Base-by-base conservation (phyloP, 1,140 invertebrate genomes). In the Globodera rostochiensis region DNA sequence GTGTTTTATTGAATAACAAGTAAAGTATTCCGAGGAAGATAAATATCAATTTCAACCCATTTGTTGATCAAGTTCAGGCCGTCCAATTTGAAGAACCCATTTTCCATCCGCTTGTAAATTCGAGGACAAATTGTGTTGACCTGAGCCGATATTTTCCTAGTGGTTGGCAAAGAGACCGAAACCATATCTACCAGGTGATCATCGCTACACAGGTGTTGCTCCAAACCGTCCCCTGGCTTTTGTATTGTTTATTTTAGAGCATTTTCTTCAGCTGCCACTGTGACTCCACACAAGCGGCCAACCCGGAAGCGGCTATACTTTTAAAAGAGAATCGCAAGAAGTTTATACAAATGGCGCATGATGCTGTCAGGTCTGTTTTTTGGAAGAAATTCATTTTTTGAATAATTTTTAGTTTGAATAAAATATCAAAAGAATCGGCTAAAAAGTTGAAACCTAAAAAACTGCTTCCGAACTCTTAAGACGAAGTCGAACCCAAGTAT, bases 161-260 rank as follows among this genome's bases (percentile, higher is more conserved):
- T 36, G 79, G 79, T 50, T 80, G 79, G 79, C 79, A 80, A 80
- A 50, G 79, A 50, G 79, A 80, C 50, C 36, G 79, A 25, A 80
- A 80, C 25, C 79, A 80, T 53, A 80, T 80, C 47, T 80, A 80
- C 74, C 79, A 80, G 46, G 79, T 80, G 46, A 73, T 80, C 25
- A 80, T 64, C 49, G 79, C 79, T 3, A 76, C 73, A 11, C 79
- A 80, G 49, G 73, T 76, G 36, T 53, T 80, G 15, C 19, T 6
- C 5, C 19, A 1, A 74, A 8, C 9, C 36, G 3, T 45, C 67
- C 45, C 6, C 49, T 76, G 45, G 46, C 47, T 50, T 7, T 49
- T 74, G 46, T 74, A 50, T 5, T 15, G 8, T 50, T 47, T 46
- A 36, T 11, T 77, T 77, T 67, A 79, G 79, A 60, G 70, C 57